Evolutionary conservation across 2,888 invertebrate genomes (phyloP), one percentile per base, ranked within the genome.

Genomic region (Agrochola circellaris): DNA sequence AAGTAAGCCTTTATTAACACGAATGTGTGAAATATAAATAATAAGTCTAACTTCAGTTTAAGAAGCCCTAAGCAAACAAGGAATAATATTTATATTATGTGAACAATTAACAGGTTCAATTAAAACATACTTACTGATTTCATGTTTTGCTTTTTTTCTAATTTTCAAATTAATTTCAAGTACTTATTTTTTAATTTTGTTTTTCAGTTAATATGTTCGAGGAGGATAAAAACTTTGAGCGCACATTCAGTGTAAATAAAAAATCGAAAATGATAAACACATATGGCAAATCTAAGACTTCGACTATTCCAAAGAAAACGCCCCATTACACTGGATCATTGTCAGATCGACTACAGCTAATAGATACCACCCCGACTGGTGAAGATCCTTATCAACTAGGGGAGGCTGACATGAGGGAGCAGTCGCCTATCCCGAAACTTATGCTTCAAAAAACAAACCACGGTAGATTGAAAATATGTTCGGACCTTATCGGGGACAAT

Each of bases 311-410:
- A 66, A 94, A 93, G 83, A 90, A 90, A 73, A 91, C 92, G 0
- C 90, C 88, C 15, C 93, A 92, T n/a, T 94, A 91, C 73, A 93
- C 94, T 0, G 95, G 95, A 0, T 95, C 95, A 0, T 89, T 96
- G 23, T 94, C 96, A 1, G 95, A 96, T 78, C 90, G 96, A 77
- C 89, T 96, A 11, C 93, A 93, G 79, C 88, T 96, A 11, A 96
- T 96, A 20, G 96, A 96, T 69, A 95, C 96, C 0, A 96, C 96
- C 3, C 96, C 96, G 1, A 95, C 95, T 1, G 96, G 96, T 0
- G 95, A 95, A 79, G 96, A 96, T 69, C 96, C 96, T 0, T 96
- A 96, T 82, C 96, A 96, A 84, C 86, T 96, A 2, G 96, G 96
- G 2, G 96, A 96, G 79, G 96, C 96, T 0, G 96, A 96, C 64